Conservation (phyloP, 2,888 invertebrate genomes). For the Andrena camellia region DNA sequence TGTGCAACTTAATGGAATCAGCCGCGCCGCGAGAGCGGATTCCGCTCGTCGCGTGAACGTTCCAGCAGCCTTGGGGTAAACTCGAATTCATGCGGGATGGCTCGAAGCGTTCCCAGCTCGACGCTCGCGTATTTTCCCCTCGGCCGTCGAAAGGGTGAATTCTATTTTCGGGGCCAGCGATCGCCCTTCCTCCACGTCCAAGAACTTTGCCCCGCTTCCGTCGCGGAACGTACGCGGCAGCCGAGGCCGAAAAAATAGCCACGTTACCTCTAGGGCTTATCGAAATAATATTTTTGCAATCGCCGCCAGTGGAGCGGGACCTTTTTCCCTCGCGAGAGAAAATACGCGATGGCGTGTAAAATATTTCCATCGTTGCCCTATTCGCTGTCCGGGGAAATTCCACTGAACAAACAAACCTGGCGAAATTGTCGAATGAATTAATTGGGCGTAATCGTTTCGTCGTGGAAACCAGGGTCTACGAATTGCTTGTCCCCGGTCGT, state of each 20-base stretch:
- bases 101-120: slow-evolving; percentile 9
- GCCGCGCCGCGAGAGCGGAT: slow-evolving; percentile 8
- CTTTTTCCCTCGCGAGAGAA: not conserved
- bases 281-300: slow-evolving; percentile 59
- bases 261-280: slow-evolving; percentile 18
- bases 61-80: slow-evolving; percentile 38
- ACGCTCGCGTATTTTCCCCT: slow-evolving; percentile 43
- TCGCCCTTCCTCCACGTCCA: slow-evolving; percentile 20
- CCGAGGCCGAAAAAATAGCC: slow-evolving; percentile 7
- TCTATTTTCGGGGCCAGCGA: slow-evolving; percentile 51
- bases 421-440: no score
- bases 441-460: no score
- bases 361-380: slow-evolving; percentile 10
- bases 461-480: not conserved
- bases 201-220: slow-evolving; percentile 51
- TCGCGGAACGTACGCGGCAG: slow-evolving; percentile 15
- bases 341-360: slow-evolving; percentile 7
- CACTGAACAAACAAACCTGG: slow-evolving; percentile 14
- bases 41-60: slow-evolving; percentile 24
- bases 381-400: slow-evolving; percentile 1
- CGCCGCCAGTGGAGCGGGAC: not conserved
- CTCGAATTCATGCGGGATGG: slow-evolving; percentile 56
- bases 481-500: not conserved
- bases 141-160: slow-evolving; percentile 37
- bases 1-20: slow-evolving; percentile 37